Evolutionary conservation across 2,113 vertebrate genomes (phyloP), one percentile per base, ranked within the genome.

Genomic region (Charina bottae): DNA sequence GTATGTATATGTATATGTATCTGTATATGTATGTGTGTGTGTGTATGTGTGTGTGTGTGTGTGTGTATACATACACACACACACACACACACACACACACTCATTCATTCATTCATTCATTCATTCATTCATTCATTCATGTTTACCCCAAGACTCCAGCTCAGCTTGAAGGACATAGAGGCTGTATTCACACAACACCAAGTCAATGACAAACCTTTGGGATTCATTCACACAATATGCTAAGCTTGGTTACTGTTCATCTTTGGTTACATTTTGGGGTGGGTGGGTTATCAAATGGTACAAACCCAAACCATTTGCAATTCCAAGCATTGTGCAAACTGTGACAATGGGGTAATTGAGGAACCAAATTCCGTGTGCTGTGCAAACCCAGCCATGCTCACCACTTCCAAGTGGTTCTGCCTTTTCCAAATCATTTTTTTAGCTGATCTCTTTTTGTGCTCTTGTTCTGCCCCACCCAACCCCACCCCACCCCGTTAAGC

Each of bases 401-500:
- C 17, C n/a, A 37, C 33, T 19, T 37, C 33, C 72, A 78, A 78
- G 72, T 7, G 3, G 7, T 42, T 2, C 72, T 21, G 21, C 9
- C 72, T 58, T 87, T 33, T 87, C 6, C 54, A 87, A 87, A 87
- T 10, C 2, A 87, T 59, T 42, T 23, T 53, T 37, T 56, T 42
- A 6, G 13, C 54, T 86, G 6, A 28, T 56, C 53, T 55, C 13
- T 9, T n/a, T 55, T n/a, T 55, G 13, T 37, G n/a, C 24, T 37
- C 55, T 86, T 21, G 23, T 85, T 83, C 84, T 4, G 83, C 95
- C 90, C 87, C 1, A 2, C 26, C 46, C 85, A 54, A 68, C 64
- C 37, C 54, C 17, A 23, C 49, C 95, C 94, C 83, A 78, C 13
- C 91, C 92, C 93, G 90, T 54, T 28, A 92, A 95, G 83, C 72